Percentiles rank a stretch among this genome's conserved stretches.
phyloP scores from a whole-genome alignment of 2,797 vertebrate genomes.

The Botia kubotai region DNA sequence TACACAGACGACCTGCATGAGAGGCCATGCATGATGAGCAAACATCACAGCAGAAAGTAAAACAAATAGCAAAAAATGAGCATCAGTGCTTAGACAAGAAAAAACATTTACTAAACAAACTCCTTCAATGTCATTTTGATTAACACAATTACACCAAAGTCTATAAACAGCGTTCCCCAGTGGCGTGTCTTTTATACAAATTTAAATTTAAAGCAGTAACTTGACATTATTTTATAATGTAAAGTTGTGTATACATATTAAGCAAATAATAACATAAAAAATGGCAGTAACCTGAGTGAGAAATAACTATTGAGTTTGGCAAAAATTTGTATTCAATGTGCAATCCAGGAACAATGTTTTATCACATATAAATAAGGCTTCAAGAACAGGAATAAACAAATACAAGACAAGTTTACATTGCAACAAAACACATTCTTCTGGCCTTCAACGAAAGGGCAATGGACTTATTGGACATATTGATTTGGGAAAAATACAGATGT shows the following conservation, averaged over 20 bases:
- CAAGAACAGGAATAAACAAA: conserved; percentile 22
- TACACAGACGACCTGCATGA: conserved; percentile 46
- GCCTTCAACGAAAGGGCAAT: conserved; percentile 12
- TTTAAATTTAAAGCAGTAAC: conserved; percentile 25
- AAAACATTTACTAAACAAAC: conserved; percentile 24
- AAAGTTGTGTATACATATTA: conserved; percentile 31
- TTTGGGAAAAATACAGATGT: conserved; percentile 6
- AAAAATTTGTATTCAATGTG: conserved; percentile 30
- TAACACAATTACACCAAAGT: conserved; percentile 8
- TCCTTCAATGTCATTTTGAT: conserved; percentile 19
- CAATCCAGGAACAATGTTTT: conserved; percentile 31
- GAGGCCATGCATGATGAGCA: conserved; percentile 42
- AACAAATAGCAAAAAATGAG: conserved; percentile 1
- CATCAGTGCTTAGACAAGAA: conserved; percentile 36
- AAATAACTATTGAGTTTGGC: conserved; percentile 35
- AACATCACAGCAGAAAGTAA: conserved; percentile 49
- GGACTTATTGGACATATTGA: conserved; percentile 4
- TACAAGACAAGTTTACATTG: conserved; percentile 11
- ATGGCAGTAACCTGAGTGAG: conserved; percentile 41
- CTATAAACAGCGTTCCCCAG: conserved; percentile 20
- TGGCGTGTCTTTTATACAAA: conserved; percentile 20
- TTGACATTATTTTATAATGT: conserved; percentile 23
- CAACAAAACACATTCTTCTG: conserved; percentile 6
- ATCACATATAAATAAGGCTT: conserved; percentile 42
- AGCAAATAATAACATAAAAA: conserved; percentile 28